Evolutionary conservation across 30 jellyfish, hydroid and myxozoan genomes (phyloP).

Genomic region (Pelagia noctiluca): DNA sequence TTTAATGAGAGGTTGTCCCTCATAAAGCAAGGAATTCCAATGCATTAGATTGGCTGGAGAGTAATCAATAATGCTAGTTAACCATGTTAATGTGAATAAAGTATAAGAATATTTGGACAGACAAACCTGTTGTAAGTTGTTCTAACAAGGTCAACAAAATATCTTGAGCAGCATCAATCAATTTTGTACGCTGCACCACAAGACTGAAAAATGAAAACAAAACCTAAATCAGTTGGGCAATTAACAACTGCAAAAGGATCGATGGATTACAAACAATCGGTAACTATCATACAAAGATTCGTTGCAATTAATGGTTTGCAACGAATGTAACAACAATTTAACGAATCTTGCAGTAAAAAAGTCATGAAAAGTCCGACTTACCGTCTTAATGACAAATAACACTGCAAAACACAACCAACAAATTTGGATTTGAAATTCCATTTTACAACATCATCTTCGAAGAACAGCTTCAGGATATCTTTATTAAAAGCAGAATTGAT

Average conservation of each 20-base stretch:
- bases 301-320: neutral
- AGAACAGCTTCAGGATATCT: slow-evolving; percentile 82
- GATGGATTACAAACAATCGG: neutral
- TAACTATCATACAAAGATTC: neutral
- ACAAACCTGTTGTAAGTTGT: slow-evolving; percentile 84
- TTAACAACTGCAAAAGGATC: neutral
- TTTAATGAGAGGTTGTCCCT: too few species aligned
- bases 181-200: slow-evolving; percentile 92
- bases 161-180: slow-evolving; percentile 92
- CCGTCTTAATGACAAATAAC: slow-evolving; percentile 88
- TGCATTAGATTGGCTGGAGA: too few species aligned
- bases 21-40: too few species aligned
- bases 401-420: slow-evolving; percentile 85
- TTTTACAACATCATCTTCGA: slow-evolving; percentile 85
- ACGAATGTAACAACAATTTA: neutral
- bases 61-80: too few species aligned
- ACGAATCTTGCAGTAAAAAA: neutral
- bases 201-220: too few species aligned
- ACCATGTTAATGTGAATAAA: too few species aligned
- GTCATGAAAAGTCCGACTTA: neutral
- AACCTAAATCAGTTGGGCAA: too few species aligned
- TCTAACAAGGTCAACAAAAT: slow-evolving; percentile 73
- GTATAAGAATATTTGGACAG: too few species aligned
- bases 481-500: too few species aligned
- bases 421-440: slow-evolving; percentile 49